Percentiles rank a stretch among this genome's conserved stretches.
Conservation (phyloP, 2,113 vertebrate genomes). For the Plestiodon gilberti region DNA sequence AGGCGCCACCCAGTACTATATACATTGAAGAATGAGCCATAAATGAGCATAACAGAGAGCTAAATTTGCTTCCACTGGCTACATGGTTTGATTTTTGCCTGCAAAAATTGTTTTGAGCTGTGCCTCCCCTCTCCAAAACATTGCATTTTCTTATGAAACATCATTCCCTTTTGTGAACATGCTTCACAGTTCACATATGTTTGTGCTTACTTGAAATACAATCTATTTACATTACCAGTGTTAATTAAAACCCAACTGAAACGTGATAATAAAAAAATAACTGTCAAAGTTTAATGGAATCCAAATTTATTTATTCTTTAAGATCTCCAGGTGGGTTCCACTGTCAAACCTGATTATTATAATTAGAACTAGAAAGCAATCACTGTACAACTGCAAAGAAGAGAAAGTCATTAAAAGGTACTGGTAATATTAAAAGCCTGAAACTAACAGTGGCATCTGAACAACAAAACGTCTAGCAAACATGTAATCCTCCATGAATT, state of each 20-base stretch:
- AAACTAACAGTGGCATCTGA: not conserved
- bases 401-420: not conserved
- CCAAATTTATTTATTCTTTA: conserved; percentile 1
- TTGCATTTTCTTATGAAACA: not conserved
- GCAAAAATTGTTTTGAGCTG: not conserved
- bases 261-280: not conserved
- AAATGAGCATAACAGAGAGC: not conserved
- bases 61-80: not conserved
- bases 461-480: not conserved
- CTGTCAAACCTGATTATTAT: not conserved
- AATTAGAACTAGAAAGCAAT: conserved; percentile 25
- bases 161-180: conserved; percentile 8
- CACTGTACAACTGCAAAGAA: not conserved
- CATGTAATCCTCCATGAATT: too few relatives aligned
- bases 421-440: not conserved
- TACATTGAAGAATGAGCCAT: not conserved
- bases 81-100: not conserved
- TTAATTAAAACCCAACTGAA: not conserved
- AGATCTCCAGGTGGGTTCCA: not conserved
- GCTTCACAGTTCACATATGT: not conserved
- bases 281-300: not conserved
- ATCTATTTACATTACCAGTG: conserved; percentile 11
- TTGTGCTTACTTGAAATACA: conserved; percentile 18
- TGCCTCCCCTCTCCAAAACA: not conserved
- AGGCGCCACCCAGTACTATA: not conserved